A percentile compares a stretch with the other conserved stretches of the same genome.
Conservation (phyloP, 2,797 vertebrate genomes). For the Myripristis murdjan region DNA sequence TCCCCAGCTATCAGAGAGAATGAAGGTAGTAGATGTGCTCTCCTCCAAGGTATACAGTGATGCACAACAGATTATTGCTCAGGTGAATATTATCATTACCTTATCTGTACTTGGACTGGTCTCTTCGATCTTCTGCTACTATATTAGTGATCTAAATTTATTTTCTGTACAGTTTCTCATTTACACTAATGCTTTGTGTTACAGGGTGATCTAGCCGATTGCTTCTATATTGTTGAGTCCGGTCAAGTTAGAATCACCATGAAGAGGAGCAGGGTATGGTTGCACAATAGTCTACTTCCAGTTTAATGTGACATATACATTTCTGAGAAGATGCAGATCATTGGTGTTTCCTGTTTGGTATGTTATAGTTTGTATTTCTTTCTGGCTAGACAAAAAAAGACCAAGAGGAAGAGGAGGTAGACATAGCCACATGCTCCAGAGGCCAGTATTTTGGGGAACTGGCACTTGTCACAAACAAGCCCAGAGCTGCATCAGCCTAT, state of each 20-base stretch:
- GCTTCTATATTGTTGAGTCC: conserved; percentile 98
- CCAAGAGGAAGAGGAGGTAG: conserved; percentile 90
- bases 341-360: background rate
- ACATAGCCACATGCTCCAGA: conserved; percentile 94
- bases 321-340: background rate
- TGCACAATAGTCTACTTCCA: background rate
- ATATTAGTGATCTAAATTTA: background rate
- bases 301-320: background rate
- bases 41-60: conserved; percentile 93
- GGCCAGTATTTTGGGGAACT: conserved; percentile 99
- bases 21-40: conserved; percentile 98
- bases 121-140: background rate
- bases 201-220: conserved; percentile 96
- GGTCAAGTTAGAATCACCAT: conserved; percentile 99
- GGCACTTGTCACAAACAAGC: conserved; percentile 98
- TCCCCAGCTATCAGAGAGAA: conserved; percentile 94
- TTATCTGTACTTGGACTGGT: background rate
- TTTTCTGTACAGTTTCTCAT: background rate
- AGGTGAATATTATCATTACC: conserved; percentile 83
- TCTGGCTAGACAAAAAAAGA: conserved; percentile 84
- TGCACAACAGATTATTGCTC: conserved; percentile 97
- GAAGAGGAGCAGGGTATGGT: conserved; percentile 94
- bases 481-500: conserved; percentile 96
- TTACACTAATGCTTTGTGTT: conserved; percentile 13
- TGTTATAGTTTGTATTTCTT: conserved; percentile 35